Evolutionary conservation across 2,113 vertebrate species (phyloP).

Genomic region (Sylvilagus bachmani): DNA sequence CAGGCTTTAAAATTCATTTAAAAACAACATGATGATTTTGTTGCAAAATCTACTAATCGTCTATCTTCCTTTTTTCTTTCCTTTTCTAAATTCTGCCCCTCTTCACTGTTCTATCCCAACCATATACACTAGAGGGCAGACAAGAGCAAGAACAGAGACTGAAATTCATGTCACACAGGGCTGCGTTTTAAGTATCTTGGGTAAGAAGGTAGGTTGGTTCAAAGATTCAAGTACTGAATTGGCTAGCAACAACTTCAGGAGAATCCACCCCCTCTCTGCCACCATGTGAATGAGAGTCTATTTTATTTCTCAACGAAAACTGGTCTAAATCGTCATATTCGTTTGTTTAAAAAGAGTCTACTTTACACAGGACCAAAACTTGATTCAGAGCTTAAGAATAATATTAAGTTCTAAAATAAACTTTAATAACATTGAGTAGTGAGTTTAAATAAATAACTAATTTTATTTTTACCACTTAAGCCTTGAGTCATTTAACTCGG

Average conservation of each 20-base stretch:
- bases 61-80: not conserved
- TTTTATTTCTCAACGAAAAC: conserved; percentile 11
- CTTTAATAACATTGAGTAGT: not conserved
- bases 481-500: not conserved
- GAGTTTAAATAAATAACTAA: not conserved
- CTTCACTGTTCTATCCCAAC: not conserved
- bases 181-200: not conserved
- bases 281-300: not conserved
- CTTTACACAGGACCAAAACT: not conserved
- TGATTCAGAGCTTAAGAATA: conserved; percentile 21
- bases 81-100: not conserved
- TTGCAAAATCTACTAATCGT: not conserved
- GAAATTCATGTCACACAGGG: not conserved
- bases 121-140: conserved; percentile 75
- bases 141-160: conserved; percentile 69
- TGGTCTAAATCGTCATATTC: not conserved
- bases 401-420: conserved; percentile 16
- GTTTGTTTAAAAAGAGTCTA: not conserved
- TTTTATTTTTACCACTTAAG: conserved; percentile 28
- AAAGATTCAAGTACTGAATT: not conserved
- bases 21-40: not conserved
- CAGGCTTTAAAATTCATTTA: not conserved
- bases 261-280: too few relatives aligned
- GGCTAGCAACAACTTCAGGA: too few relatives aligned
- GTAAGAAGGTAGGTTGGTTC: not conserved